These are phyloP conservation scores for Marmota flaviventris DNA, from an alignment of 2,113 vertebrate genomes.

Conservation along the genomic window DNA sequence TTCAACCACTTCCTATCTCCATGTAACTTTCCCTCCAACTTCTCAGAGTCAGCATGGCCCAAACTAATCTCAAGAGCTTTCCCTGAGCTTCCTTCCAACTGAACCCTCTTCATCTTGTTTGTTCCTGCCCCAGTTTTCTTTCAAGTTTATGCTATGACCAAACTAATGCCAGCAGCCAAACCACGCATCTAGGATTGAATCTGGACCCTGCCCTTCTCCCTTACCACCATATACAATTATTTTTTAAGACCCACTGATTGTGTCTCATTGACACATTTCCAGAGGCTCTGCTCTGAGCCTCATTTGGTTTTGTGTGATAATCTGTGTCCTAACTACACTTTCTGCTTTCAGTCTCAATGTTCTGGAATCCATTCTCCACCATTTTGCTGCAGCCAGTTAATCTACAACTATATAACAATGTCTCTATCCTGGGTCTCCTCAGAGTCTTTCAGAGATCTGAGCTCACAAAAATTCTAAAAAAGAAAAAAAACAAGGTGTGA, in stretches of 20 bases:
- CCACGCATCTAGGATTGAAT: neutral
- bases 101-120: neutral
- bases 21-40: neutral
- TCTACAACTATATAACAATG: neutral
- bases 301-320: neutral
- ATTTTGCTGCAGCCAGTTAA: neutral
- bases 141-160: neutral
- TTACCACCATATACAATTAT: neutral
- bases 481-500: neutral
- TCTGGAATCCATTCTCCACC: neutral
- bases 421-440: neutral
- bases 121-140: neutral
- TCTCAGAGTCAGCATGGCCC: neutral
- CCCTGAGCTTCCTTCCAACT: neutral
- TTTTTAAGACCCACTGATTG: neutral
- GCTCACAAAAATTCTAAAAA: slow-evolving; percentile 3
- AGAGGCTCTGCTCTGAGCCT: neutral
- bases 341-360: neutral
- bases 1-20: neutral
- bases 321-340: neutral
- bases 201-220: neutral
- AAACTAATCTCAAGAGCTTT: neutral
- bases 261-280: neutral
- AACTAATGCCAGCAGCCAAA: neutral
- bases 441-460: neutral